phyloP scores from a whole-genome alignment of 2,113 vertebrate species.

The Acanthochromis polyacanthus region DNA sequence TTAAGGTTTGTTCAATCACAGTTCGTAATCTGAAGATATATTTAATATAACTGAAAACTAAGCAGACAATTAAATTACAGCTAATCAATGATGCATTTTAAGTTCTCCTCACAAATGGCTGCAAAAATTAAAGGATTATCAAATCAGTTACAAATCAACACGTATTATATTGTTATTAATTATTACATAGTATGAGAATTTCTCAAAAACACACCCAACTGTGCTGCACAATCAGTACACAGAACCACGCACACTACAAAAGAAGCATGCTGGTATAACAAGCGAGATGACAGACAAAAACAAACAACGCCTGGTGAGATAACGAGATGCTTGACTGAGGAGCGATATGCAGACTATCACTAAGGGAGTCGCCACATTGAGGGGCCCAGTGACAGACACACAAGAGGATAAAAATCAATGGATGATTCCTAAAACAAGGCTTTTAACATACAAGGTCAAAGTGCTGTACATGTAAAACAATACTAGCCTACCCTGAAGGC shows the following conservation, averaged over 20 bases:
- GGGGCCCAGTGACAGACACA: neutral
- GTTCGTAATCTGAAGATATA: too few relatives aligned
- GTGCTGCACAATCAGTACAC: neutral
- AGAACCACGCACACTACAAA: neutral
- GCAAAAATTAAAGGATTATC: too few relatives aligned
- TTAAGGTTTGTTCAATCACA: too few relatives aligned
- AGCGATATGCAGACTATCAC: neutral
- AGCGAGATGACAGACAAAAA: slow-evolving; percentile 7
- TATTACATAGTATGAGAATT: too few relatives aligned
- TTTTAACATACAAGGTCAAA: neutral
- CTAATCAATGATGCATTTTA: too few relatives aligned
- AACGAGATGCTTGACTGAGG: neutral
- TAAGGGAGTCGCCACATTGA: slow-evolving; percentile 1
- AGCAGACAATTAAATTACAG: too few relatives aligned
- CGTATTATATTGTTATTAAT: too few relatives aligned
- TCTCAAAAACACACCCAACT: neutral
- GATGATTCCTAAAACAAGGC: neutral
- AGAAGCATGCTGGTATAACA: neutral
- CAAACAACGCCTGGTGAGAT: slow-evolving; percentile 28
- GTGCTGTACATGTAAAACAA: neutral
- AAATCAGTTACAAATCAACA: too few relatives aligned
- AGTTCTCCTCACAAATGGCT: too few relatives aligned
- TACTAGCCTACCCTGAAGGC: neutral
- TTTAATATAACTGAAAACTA: too few relatives aligned
- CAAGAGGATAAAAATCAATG: neutral